phyloP scores from a whole-genome alignment of 2,113 vertebrate species.

The Cryptotis parvus region DNA sequence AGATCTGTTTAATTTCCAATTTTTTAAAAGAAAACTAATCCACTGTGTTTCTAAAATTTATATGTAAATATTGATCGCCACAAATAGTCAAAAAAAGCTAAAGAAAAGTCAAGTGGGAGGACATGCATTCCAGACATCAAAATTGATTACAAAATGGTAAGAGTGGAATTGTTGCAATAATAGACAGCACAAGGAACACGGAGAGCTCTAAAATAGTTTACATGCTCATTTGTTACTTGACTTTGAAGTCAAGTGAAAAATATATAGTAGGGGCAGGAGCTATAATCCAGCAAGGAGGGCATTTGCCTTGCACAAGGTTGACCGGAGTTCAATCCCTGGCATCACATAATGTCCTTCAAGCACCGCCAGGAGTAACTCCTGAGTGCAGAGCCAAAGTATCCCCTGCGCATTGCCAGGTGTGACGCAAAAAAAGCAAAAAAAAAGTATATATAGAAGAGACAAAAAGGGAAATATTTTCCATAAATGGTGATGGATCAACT shows the following conservation, averaged over 20 bases:
- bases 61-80: background rate
- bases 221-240: background rate
- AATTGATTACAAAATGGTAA: background rate
- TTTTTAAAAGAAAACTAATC: background rate
- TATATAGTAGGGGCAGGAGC: no score
- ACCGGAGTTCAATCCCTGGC: no score
- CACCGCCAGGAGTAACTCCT: no score
- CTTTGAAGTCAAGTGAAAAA: no score
- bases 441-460: fast-evolving
- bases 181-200: background rate
- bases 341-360: no score
- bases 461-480: background rate
- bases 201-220: background rate
- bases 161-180: background rate
- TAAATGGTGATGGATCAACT: background rate
- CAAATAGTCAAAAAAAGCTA: background rate
- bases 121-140: background rate
- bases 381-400: no score
- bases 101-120: background rate
- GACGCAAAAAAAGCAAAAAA: no score
- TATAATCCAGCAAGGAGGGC: no score
- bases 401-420: no score
- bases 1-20: background rate
- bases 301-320: no score
- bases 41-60: background rate